Evolutionary conservation across 1,140 invertebrate genomes (phyloP), one percentile per base, ranked within the genome.

Genomic region (Leguminivora glycinivorella): DNA sequence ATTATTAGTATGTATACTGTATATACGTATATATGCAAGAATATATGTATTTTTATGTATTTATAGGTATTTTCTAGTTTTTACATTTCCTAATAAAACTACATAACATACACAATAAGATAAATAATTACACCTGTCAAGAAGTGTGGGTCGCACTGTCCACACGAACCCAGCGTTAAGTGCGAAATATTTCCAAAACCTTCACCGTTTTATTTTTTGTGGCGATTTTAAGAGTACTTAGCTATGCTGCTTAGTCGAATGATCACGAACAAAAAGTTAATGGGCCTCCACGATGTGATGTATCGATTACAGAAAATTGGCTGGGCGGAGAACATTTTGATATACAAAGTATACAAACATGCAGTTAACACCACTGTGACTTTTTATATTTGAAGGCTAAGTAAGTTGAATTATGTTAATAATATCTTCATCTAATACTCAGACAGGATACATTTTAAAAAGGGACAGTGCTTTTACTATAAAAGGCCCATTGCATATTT

Each of bases 151-250:
- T 63, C 58, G 58, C 58, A 4, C n/a, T 29, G 25, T 22, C 70
- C n/a, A 10, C 60, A 38, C 31, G 26, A 58, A 63, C 25, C 52
- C 25, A 17, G 40, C 60, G 56, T 63, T 75, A 72, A 76, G 75
- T 76, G 75, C 75, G 75, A 76, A 76, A 72, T 67, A 69, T 70
- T 71, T 72, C 69, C 56, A 31, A 22, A 63, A 63, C 25, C 58
- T 63, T 63, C 58, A 29, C 58, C 58, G 58, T 63, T 29, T 29
- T 17, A 34, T 63, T 63, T 63, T 63, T 63, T 63, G 58, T 63
- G 58, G 14, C 25, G 58, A 29, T 63, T 63, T 63, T 63, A 63
- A 6, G 26, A 63, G 58, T 63, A 63, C 58, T 63, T 63, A 63
- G 58, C 58, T 63, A 52, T 52, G 47, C 47, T 52, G 17, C 47